A percentile compares a stretch with the other conserved stretches of the same genome.
phyloP scores from a whole-genome alignment of 1,140 invertebrate genomes.

The Leptinotarsa lineolata region DNA sequence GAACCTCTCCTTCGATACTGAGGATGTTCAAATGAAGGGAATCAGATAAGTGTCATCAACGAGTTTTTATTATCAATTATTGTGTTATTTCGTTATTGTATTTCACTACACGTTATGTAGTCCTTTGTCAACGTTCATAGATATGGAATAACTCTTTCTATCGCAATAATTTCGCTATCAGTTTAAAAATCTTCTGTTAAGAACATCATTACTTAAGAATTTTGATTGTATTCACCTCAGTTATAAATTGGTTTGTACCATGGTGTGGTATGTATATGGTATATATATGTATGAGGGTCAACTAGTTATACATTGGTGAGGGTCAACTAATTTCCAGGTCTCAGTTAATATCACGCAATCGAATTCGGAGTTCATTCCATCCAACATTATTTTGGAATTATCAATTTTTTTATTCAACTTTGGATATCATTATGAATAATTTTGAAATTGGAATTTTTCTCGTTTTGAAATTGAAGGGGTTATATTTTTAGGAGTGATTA shows the following conservation, averaged over 20 bases:
- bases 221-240: slow-evolving; percentile 26
- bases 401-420: slow-evolving; percentile 24
- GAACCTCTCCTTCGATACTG: no score
- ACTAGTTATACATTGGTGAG: no score
- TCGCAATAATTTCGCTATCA: slow-evolving; percentile 10
- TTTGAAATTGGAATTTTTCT: slow-evolving; percentile 20
- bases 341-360: slow-evolving; percentile 22
- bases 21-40: no score
- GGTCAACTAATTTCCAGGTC: slow-evolving; percentile 13
- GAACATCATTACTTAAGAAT: slow-evolving; percentile 25
- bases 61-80: no score
- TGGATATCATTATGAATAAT: slow-evolving; percentile 27
- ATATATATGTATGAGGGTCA: no score
- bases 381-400: slow-evolving; percentile 28
- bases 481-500: no score
- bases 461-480: no score
- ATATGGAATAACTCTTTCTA: slow-evolving; percentile 18
- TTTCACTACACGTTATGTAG: no score
- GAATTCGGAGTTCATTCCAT: slow-evolving; percentile 45
- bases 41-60: no score
- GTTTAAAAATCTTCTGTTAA: slow-evolving; percentile 16
- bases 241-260: slow-evolving; percentile 27
- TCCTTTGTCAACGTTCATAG: no score
- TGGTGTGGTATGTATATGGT: slow-evolving; percentile 14
- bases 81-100: no score